phyloP scores from a whole-genome alignment of 2,113 vertebrate species.

The Heterochromis multidens region DNA sequence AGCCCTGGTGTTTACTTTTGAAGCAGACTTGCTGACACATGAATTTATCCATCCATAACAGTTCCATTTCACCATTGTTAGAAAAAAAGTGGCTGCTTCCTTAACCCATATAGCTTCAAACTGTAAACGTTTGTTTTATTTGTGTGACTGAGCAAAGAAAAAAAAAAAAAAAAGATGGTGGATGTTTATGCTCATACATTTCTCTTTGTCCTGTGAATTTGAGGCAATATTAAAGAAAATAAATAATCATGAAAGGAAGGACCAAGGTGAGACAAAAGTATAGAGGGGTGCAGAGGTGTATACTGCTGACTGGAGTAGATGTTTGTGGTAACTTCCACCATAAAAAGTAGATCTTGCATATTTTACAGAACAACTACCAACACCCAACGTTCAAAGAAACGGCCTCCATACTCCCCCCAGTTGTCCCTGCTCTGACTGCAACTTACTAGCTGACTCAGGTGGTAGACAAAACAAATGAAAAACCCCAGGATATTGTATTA shows the following conservation, averaged over 20 bases:
- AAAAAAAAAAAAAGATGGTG: not conserved
- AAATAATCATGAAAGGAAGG: not conserved
- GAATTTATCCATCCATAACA: not conserved
- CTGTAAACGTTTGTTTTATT: not conserved
- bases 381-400: not conserved
- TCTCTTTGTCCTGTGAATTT: not conserved
- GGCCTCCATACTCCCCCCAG: not conserved
- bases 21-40: constrained; percentile 14
- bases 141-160: not conserved
- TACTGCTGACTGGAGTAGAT: not conserved
- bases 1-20: constrained; percentile 1
- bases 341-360: not conserved
- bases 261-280: not conserved
- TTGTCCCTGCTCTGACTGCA: not conserved
- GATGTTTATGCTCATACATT: not conserved
- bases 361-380: not conserved
- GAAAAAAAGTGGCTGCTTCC: not conserved
- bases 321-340: not conserved
- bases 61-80: not conserved
- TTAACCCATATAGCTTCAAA: not conserved
- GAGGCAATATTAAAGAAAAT: not conserved
- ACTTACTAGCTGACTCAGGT: not conserved
- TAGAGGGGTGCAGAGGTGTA: not conserved
- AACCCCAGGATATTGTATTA: not conserved
- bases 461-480: not conserved